Percentiles rank a stretch among this genome's conserved stretches.
phyloP scores from a whole-genome alignment of 2,888 invertebrate genomes.

The Leptinotarsa peninsularis region DNA sequence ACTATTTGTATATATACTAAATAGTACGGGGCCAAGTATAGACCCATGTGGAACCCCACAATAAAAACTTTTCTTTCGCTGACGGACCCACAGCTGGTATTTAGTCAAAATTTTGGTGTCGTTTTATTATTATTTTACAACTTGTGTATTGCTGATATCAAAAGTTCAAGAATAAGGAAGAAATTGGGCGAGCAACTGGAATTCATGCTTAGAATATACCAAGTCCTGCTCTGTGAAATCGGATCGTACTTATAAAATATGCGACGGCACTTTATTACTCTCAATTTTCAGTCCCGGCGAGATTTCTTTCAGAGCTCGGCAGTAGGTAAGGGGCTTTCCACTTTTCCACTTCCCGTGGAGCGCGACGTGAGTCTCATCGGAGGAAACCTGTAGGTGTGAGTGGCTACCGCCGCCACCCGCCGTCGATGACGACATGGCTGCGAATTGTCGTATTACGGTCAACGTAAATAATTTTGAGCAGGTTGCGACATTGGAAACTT shows the following conservation, averaged over 20 bases:
- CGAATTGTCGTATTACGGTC: constrained; percentile 40
- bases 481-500: neutral
- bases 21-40: no score
- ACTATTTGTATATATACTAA: no score
- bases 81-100: no score
- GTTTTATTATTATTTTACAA: no score
- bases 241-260: constrained; percentile 60
- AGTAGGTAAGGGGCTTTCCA: constrained; percentile 54
- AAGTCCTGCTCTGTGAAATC: constrained; percentile 29
- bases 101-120: no score
- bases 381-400: constrained; percentile 45
- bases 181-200: neutral
- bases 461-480: constrained; percentile 24
- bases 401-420: constrained; percentile 42
- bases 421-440: constrained; percentile 37
- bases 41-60: no score
- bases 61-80: no score
- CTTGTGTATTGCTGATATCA: no score
- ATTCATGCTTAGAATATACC: neutral
- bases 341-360: constrained; percentile 45
- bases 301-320: constrained; percentile 60
- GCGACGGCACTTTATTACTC: constrained; percentile 65
- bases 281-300: constrained; percentile 65
- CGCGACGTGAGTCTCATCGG: constrained; percentile 42
- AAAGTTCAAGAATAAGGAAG: neutral